A percentile compares a stretch with the other conserved stretches of the same genome.
Evolutionary conservation across 2,797 vertebrate genomes (phyloP).

Genomic region (Pseudotriccus pelzelni): DNA sequence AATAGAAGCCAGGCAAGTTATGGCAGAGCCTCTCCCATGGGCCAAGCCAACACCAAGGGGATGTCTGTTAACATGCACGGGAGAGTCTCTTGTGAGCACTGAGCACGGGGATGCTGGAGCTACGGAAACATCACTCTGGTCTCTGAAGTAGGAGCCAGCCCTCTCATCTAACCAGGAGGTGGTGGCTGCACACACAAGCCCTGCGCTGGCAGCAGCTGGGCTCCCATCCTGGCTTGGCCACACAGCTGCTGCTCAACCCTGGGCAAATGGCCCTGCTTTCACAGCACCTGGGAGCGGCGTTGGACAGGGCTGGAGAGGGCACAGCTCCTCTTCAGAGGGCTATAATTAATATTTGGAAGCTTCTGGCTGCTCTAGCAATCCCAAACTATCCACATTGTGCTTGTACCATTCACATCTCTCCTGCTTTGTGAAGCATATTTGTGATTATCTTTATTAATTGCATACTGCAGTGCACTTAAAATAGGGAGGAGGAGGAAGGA

Average conservation of each 20-base stretch:
- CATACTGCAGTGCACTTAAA: neutral
- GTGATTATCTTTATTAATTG: constrained; percentile 8
- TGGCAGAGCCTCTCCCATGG: neutral
- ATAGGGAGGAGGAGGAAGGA: neutral
- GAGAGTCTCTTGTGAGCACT: rapidly evolving
- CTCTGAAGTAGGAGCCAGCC: neutral
- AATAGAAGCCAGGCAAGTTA: neutral
- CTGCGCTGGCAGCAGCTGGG: neutral
- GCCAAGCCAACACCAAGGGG: rapidly evolving
- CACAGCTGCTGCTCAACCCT: rapidly evolving
- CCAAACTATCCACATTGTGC: neutral
- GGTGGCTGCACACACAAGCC: neutral
- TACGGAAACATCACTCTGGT: neutral
- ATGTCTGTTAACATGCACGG: rapidly evolving
- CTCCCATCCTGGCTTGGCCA: neutral
- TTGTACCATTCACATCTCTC: neutral
- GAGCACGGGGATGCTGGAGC: rapidly evolving
- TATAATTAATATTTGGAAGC: neutral
- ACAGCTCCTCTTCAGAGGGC: neutral
- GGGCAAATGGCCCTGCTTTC: rapidly evolving
- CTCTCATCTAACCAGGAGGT: neutral
- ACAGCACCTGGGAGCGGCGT: rapidly evolving
- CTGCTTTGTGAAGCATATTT: neutral
- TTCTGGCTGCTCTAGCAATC: neutral
- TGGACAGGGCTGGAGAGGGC: constrained; percentile 3